Base-by-base conservation (phyloP, 2,888 invertebrate genomes). In the Yponomeuta malinellus region DNA sequence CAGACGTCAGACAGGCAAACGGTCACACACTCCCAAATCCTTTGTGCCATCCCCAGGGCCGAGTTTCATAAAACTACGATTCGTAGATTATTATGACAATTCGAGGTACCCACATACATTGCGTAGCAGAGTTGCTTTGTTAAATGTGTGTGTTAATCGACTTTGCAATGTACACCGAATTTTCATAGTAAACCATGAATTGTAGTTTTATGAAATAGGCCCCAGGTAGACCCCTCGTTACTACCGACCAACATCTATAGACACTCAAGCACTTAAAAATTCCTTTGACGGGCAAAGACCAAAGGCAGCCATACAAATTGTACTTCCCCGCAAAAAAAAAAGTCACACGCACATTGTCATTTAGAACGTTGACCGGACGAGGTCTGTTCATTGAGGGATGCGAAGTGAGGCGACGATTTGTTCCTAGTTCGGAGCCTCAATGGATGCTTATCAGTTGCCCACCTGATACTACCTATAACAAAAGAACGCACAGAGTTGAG, bases 381-480 rank as follows among this genome's bases (percentile, higher is more conserved):
- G n/a, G 23, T 29, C 23, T 29, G 70, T 71, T 15, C 52, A 59
- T 59, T 59, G 52, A 59, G 52, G 15, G 15, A 15, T 59, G 12
- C 4, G 52, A 59, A 59, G 52, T 15, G 52, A 59, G 12, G 4
- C 12, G 52, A 59, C 12, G 52, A 15, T 15, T 59, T 15, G 15
- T 59, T 12, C 15, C 15, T 15, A 15, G 15, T 3, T 4, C 12
- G 4, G 15, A 59, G 52, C 52, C 15, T 15, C 15, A 59, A 59
- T 15, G 52, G 52, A 59, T 5, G 52, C 52, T 84, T 86, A 89
- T 88, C 87, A 84, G 84, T 81, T 85, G 83, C 84, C 81, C 86
- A 88, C 85, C 84, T 85, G 83, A 86, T 88, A 84, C 3, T 84
- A 23, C 23, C 23, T 23, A n/a, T 86, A 87, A 85, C 77, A 77